Evolutionary conservation across 2,888 invertebrate genomes (phyloP).

Genomic region (Amphimallon solstitiale): DNA sequence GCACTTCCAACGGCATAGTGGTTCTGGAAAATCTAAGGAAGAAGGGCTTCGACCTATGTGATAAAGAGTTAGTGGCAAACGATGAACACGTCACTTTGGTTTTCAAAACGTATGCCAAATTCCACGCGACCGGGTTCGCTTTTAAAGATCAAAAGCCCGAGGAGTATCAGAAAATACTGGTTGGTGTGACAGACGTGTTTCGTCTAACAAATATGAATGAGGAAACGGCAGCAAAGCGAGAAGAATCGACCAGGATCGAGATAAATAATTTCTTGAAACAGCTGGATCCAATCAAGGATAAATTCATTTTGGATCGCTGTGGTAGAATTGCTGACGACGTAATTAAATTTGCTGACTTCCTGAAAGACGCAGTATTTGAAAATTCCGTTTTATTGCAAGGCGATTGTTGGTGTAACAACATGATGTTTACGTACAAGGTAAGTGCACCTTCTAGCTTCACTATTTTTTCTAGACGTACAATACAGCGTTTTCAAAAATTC

Average conservation of each 20-base stretch:
- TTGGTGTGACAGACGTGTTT: constrained; percentile 14
- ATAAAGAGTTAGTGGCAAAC: constrained; percentile 48
- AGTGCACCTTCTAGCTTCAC: too few relatives aligned
- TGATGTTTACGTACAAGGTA: constrained; percentile 41
- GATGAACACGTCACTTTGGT: constrained; percentile 50
- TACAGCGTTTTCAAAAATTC: too few relatives aligned
- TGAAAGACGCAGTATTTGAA: neutral
- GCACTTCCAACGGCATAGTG: constrained; percentile 24
- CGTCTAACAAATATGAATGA: neutral
- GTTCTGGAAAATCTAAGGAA: constrained; percentile 50
- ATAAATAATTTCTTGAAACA: constrained; percentile 13
- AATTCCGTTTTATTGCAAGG: constrained; percentile 34
- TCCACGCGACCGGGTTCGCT: constrained; percentile 50
- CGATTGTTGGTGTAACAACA: constrained; percentile 44
- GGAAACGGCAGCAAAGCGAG: neutral
- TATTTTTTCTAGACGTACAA: too few relatives aligned
- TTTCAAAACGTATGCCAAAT: constrained; percentile 50
- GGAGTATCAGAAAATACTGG: constrained; percentile 43
- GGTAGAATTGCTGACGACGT: constrained; percentile 10
- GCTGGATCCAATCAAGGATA: constrained; percentile 28
- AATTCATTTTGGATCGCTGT: constrained; percentile 22
- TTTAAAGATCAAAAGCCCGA: constrained; percentile 45
- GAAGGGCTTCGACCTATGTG: constrained; percentile 46
- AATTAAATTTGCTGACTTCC: neutral
- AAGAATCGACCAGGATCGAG: constrained; percentile 10